Percentiles rank a stretch among this genome's conserved stretches.
phyloP scores from a whole-genome alignment of 2,797 vertebrate genomes.

The Lepus townsendii region DNA sequence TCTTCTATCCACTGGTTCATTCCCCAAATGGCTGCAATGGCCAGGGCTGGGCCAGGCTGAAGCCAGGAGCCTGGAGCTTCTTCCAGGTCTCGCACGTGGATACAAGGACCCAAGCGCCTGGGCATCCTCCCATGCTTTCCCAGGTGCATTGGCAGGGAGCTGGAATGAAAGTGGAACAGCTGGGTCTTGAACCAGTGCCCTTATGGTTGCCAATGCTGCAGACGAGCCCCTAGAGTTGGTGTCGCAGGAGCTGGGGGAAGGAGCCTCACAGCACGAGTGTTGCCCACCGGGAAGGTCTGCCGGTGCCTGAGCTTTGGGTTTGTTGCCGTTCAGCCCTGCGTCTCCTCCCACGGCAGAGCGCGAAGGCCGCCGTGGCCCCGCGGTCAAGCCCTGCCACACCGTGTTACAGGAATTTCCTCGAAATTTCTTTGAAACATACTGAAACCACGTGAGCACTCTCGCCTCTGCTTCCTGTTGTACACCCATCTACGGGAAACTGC shows the following conservation, averaged over 20 bases:
- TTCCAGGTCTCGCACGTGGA: too few species aligned
- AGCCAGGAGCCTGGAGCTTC: too few species aligned
- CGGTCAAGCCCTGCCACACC: neutral
- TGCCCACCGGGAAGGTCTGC: neutral
- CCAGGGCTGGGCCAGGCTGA: too few species aligned
- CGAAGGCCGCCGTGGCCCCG: neutral
- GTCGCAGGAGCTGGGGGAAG: neutral
- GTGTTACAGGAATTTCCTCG: slow-evolving; percentile 78
- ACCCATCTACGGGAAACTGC: slow-evolving; percentile 69
- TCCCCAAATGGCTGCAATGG: too few species aligned
- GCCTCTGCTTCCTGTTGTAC: slow-evolving; percentile 76
- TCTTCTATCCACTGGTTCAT: too few species aligned
- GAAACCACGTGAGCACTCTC: slow-evolving; percentile 60
- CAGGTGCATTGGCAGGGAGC: too few species aligned
- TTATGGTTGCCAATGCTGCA: too few species aligned
- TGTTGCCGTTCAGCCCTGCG: neutral
- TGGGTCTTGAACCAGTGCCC: too few species aligned
- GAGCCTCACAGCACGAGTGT: neutral
- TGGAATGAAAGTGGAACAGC: too few species aligned
- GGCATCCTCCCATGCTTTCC: too few species aligned
- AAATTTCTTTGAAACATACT: slow-evolving; percentile 75
- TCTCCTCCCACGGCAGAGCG: neutral
- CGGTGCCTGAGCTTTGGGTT: neutral
- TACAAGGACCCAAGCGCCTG: too few species aligned
- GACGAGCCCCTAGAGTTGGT: too few species aligned